A percentile compares a stretch with the other conserved stretches of the same genome.
These are phyloP conservation scores for Cyprinus carpio DNA, from an alignment of 2,113 vertebrate species.

Conservation along the genomic window DNA sequence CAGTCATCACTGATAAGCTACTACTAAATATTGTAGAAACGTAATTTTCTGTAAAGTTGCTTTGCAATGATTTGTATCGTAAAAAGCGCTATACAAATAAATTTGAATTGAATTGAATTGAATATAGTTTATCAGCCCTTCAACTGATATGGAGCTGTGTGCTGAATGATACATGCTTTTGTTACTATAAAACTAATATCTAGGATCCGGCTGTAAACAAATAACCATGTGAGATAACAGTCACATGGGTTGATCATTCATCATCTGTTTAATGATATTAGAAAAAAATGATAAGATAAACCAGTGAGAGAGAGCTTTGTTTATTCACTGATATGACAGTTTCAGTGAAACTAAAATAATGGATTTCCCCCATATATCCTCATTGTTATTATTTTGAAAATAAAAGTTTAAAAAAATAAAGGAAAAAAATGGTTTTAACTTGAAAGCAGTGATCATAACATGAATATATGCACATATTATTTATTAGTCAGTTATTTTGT, in stretches of 20 bases:
- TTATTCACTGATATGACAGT: not conserved
- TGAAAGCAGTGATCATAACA: too few species aligned
- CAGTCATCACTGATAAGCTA: too few species aligned
- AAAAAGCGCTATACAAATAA: too few species aligned
- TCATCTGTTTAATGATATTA: not conserved
- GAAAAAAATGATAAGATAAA: not conserved
- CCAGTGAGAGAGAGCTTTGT: not conserved
- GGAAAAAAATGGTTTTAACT: too few species aligned
- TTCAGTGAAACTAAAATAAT: not conserved
- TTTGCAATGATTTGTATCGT: too few species aligned
- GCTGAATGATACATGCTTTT: not conserved
- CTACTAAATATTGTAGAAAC: too few species aligned
- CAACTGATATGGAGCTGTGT: not conserved
- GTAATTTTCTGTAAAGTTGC: too few species aligned
- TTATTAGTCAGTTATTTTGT: too few species aligned
- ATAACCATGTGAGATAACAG: not conserved
- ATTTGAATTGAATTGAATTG: too few species aligned
- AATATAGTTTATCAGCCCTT: not conserved
- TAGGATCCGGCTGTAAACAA: not conserved
- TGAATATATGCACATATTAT: not conserved
- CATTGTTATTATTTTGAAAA: too few species aligned
- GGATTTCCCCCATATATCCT: not conserved
- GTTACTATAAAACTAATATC: not conserved
- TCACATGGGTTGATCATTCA: slow-evolving; percentile 24
- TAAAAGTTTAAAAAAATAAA: too few species aligned